phyloP scores from a whole-genome alignment of 2,113 vertebrate genomes.

The Tetraodon nigroviridis region DNA sequence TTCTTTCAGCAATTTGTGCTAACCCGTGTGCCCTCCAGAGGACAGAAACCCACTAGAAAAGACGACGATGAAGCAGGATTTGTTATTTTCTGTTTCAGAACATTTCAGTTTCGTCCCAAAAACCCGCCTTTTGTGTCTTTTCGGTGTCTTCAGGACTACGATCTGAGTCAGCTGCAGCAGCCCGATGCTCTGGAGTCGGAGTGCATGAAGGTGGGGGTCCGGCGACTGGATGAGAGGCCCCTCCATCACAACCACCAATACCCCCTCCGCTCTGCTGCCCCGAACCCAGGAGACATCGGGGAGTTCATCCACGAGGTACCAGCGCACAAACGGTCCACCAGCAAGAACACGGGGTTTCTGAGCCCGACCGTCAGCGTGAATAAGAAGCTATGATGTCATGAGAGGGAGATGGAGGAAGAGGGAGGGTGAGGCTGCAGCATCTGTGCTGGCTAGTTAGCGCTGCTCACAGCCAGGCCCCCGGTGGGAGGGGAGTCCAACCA shows the following conservation, averaged over 20 bases:
- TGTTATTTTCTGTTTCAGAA: slow-evolving; percentile 56
- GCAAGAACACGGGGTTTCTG: no score
- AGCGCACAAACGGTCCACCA: no score
- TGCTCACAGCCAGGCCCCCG: no score
- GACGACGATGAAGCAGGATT: slow-evolving; percentile 47
- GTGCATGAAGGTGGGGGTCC: slow-evolving; percentile 90
- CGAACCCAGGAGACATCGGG: slow-evolving; percentile 95
- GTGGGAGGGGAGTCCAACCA: no score
- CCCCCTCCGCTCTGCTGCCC: slow-evolving; percentile 89
- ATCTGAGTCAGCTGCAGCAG: slow-evolving; percentile 97
- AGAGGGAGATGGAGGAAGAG: no score
- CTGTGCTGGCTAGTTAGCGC: no score
- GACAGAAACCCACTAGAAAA: slow-evolving; percentile 51
- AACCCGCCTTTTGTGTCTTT: background rate
- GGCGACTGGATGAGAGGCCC: slow-evolving; percentile 90
- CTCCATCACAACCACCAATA: slow-evolving; percentile 94
- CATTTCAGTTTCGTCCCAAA: slow-evolving; percentile 35
- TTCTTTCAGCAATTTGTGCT: no score
- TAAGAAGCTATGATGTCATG: no score
- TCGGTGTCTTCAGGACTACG: slow-evolving; percentile 83
- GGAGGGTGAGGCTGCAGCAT: no score
- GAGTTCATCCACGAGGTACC: slow-evolving; percentile 97
- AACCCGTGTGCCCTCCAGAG: slow-evolving; percentile 43
- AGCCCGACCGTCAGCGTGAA: no score
- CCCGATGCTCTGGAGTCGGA: slow-evolving; percentile 93